Conservation (phyloP, 2,888 invertebrate genomes). For the Epinotia ramella region DNA sequence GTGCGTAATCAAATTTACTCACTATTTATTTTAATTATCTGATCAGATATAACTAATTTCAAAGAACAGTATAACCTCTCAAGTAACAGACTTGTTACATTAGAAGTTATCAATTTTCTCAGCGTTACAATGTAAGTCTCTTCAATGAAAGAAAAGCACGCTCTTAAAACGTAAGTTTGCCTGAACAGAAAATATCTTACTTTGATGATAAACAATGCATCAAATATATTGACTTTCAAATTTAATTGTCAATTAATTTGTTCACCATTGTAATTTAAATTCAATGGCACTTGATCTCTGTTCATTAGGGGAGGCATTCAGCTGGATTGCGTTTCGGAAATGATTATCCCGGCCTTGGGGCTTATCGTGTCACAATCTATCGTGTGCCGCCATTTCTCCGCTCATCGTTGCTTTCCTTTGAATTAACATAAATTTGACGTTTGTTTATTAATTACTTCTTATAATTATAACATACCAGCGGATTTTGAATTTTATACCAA, state of each 20-base stretch:
- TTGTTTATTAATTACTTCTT: not conserved
- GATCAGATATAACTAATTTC: not conserved
- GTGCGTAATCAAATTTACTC: too few relatives aligned
- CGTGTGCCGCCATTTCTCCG: not conserved
- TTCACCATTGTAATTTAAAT: constrained; percentile 18
- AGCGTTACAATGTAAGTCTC: not conserved
- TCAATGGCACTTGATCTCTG: constrained; percentile 18
- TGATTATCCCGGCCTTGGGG: constrained; percentile 12
- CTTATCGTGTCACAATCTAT: not conserved
- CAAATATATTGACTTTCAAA: constrained; percentile 4
- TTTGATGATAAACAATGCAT: not conserved
- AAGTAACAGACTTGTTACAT: constrained; percentile 11
- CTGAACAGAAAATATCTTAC: not conserved
- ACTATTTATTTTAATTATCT: not conserved
- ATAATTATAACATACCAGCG: too few relatives aligned
- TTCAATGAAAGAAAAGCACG: not conserved
- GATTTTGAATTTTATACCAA: too few relatives aligned
- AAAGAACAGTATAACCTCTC: not conserved
- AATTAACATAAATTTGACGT: not conserved
- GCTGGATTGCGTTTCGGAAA: constrained; percentile 5
- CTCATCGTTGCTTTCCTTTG: not conserved
- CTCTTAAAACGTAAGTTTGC: not conserved
- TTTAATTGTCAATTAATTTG: constrained; percentile 28
- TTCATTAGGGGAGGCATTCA: constrained; percentile 25
- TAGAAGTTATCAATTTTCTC: constrained; percentile 13